phyloP scores from a whole-genome alignment of 2,113 vertebrate genomes.

The Promerops cafer region DNA sequence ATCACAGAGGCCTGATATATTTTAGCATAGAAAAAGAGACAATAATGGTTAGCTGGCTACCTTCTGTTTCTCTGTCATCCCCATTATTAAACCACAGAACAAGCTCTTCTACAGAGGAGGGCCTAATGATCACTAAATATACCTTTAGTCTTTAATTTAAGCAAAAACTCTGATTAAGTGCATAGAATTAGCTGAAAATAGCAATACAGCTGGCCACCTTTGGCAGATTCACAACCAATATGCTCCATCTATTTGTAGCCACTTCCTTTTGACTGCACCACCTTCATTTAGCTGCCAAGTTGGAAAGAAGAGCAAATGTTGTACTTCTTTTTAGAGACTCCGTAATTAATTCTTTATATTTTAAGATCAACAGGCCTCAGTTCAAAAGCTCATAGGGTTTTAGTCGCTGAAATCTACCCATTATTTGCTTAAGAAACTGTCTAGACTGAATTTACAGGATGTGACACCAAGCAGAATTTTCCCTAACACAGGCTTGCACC shows the following conservation, averaged over 20 bases:
- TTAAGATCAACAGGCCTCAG: not conserved
- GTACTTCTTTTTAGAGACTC: not conserved
- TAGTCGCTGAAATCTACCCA: not conserved
- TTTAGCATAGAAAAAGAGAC: not conserved
- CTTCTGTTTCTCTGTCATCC: not conserved
- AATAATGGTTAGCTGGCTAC: conserved; percentile 1
- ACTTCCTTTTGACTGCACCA: conserved; percentile 37
- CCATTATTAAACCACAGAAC: not conserved
- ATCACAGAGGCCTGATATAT: not conserved
- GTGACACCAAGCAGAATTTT: not conserved
- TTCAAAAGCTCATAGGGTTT: not conserved
- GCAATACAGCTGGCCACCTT: conserved; percentile 55
- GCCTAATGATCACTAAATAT: conserved; percentile 49
- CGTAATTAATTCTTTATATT: not conserved
- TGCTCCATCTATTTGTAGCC: conserved; percentile 19
- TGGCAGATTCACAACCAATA: conserved; percentile 48
- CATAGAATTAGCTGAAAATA: conserved; percentile 54
- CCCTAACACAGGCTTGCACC: not conserved
- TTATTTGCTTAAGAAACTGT: not conserved
- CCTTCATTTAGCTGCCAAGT: conserved; percentile 48
- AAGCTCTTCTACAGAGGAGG: not conserved
- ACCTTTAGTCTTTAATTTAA: conserved; percentile 53
- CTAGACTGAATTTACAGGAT: not conserved
- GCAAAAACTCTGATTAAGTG: conserved; percentile 25
- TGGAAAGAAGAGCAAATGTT: conserved; percentile 22